Evolutionary conservation across 2,888 invertebrate species (phyloP), one percentile per base, ranked within the genome.

Genomic region (Terebella lapidaria): DNA sequence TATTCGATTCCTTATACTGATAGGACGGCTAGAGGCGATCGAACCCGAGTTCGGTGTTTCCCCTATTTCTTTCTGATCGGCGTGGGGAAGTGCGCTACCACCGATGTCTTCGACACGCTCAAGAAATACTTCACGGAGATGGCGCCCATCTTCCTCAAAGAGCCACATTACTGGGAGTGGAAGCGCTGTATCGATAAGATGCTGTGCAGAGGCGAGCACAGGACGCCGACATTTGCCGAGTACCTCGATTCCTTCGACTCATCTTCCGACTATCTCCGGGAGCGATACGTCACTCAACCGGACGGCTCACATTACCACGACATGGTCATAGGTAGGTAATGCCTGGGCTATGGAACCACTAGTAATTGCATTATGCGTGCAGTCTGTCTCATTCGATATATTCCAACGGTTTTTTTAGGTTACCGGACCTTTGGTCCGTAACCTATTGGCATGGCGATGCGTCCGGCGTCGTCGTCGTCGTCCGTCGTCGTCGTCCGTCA

Each of bases 21-120:
- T 35, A 35, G 42, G 42, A 35, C 42, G n/a, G 10, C 42, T n/a
- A 10, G n/a, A 10, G 42, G 42, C 10, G 42, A 15, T 35, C 10
- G 10, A 35, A 35, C 42, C 1, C 24, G 20, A 18, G 22, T 64
- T 42, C 63, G 60, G 10, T 74, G 74, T 52, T 59, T 73, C 2
- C 74, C 74, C 0, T 74, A 71, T 56, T 73, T 73, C 59, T 70
- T 71, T 42, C 35, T 74, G 26, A 66, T 74, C n/a, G 74, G 74
- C 0, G 66, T 71, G 26, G 73, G 72, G 60, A 74, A 74, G 57
- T 65, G 67, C 58, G 74, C 72, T 1, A 67, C 73, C 22, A 74
- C 73, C 0, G 74, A 74, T 59, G 63, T 74, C 1, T 71, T 66
- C 47, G 58, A 60, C 53, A 60, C 67, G 5, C 60, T 74, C 3